Percentiles rank a stretch among this genome's conserved stretches.
phyloP scores from a whole-genome alignment of 2,797 vertebrate genomes.

The Lacerta bilineata region DNA sequence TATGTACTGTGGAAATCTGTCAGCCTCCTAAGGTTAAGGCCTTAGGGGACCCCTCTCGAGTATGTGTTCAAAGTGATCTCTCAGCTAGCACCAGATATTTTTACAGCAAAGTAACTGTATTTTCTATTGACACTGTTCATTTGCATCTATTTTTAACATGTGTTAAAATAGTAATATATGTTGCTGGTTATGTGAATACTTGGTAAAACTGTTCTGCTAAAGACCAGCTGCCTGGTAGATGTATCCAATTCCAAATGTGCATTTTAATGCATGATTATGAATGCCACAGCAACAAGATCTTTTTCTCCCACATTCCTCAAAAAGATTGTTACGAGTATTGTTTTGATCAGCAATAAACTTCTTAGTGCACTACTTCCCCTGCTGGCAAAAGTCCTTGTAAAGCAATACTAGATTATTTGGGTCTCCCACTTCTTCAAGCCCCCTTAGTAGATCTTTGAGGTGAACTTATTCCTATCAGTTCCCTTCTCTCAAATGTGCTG shows the following conservation, averaged over 20 bases:
- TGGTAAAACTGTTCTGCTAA: slow-evolving; percentile 57
- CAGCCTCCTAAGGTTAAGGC: not conserved
- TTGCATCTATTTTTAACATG: slow-evolving; percentile 58
- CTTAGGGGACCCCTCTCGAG: not conserved
- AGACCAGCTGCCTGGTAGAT: slow-evolving; percentile 72
- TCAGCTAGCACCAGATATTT: not conserved
- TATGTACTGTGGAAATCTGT: not conserved
- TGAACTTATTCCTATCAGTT: not conserved
- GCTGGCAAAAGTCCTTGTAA: not conserved
- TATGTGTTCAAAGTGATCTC: not conserved
- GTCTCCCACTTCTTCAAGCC: slow-evolving; percentile 12
- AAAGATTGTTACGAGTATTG: slow-evolving; percentile 7
- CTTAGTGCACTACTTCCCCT: slow-evolving; percentile 15
- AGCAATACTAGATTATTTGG: not conserved
- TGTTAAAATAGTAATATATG: slow-evolving; percentile 61
- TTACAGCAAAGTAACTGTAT: slow-evolving; percentile 1
- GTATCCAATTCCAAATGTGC: slow-evolving; percentile 63
- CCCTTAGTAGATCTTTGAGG: not conserved
- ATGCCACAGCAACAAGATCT: slow-evolving; percentile 28
- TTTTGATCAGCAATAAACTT: slow-evolving; percentile 37
- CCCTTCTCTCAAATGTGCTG: not conserved
- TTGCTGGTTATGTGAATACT: slow-evolving; percentile 50
- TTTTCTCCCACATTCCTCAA: slow-evolving; percentile 30
- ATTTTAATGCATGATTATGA: slow-evolving; percentile 60
- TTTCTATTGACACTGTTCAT: slow-evolving; percentile 17